These are phyloP conservation scores for Platycnemis pennipes DNA, from an alignment of 2,888 invertebrate genomes.

Conservation along the genomic window DNA sequence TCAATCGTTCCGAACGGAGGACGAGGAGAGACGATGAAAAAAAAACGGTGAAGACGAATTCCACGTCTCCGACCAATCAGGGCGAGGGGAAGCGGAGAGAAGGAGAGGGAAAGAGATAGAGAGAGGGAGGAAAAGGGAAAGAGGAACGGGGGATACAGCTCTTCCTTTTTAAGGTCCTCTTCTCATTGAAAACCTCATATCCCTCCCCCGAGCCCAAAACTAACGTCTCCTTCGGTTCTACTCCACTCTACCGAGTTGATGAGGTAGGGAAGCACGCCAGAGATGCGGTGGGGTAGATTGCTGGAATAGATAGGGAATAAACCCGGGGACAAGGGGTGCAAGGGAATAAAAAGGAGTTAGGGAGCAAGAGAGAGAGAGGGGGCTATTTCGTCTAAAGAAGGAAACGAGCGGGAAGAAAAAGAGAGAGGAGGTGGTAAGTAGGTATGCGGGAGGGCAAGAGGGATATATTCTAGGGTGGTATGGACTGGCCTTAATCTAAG, in stretches of 20 bases:
- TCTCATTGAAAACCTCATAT: constrained; percentile 45
- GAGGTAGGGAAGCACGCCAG: not conserved
- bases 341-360: not conserved
- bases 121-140: not conserved
- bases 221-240: constrained; percentile 31
- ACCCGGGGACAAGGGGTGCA: not conserved
- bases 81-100: too few species aligned
- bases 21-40: constrained; percentile 8
- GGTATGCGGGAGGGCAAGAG: not conserved
- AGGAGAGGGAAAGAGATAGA: not conserved
- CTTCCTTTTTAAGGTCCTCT: constrained; percentile 7
- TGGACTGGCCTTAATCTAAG: constrained; percentile 31
- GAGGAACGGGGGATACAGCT: not conserved
- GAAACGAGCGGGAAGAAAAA: constrained; percentile 4
- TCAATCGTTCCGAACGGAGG: not conserved
- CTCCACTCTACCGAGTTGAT: not conserved
- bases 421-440: not conserved
- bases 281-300: not conserved
- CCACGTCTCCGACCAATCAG: constrained; percentile 4
- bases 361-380: not conserved
- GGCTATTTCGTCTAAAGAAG: not conserved
- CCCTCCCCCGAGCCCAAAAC: not conserved
- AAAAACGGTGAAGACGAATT: constrained; percentile 32
- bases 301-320: not conserved
- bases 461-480: not conserved